Conservation (phyloP, 2,888 invertebrate genomes). For the Argyra leucocephala region DNA sequence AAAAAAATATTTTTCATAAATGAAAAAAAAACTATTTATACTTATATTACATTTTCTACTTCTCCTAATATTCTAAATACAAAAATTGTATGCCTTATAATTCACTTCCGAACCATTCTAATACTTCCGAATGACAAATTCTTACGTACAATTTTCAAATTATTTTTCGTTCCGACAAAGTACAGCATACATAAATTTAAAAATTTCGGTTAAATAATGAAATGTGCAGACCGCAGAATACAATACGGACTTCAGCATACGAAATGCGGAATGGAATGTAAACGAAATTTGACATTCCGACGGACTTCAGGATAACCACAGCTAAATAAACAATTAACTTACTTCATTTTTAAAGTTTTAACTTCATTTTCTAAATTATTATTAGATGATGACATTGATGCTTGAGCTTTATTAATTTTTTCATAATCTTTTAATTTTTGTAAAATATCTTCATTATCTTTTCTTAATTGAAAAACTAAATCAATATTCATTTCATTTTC, state of each 20-base stretch:
- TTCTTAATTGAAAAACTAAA: slow-evolving; percentile 61
- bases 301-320: slow-evolving; percentile 30
- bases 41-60: too few relatives aligned
- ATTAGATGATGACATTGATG: slow-evolving; percentile 66
- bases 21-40: too few relatives aligned
- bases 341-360: slow-evolving; percentile 56
- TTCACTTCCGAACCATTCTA: too few relatives aligned
- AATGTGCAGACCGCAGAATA: too few relatives aligned
- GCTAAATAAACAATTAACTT: slow-evolving; percentile 23
- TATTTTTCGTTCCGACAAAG: too few relatives aligned
- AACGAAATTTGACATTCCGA: too few relatives aligned
- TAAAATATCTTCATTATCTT: slow-evolving; percentile 69
- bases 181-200: slow-evolving; percentile 1
- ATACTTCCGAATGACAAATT: too few relatives aligned
- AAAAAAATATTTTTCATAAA: too few relatives aligned
- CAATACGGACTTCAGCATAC: too few relatives aligned
- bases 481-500: slow-evolving; percentile 60
- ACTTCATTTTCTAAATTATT: slow-evolving; percentile 67
- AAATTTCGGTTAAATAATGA: not conserved
- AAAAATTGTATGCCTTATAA: too few relatives aligned
- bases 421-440: slow-evolving; percentile 77
- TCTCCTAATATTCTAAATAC: too few relatives aligned
- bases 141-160: too few relatives aligned
- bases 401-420: slow-evolving; percentile 71
- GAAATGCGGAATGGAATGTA: slow-evolving; percentile 46